Percentiles rank a stretch among this genome's conserved stretches.
phyloP scores from a whole-genome alignment of 2,888 invertebrate species.

The Epinotia bilunana region DNA sequence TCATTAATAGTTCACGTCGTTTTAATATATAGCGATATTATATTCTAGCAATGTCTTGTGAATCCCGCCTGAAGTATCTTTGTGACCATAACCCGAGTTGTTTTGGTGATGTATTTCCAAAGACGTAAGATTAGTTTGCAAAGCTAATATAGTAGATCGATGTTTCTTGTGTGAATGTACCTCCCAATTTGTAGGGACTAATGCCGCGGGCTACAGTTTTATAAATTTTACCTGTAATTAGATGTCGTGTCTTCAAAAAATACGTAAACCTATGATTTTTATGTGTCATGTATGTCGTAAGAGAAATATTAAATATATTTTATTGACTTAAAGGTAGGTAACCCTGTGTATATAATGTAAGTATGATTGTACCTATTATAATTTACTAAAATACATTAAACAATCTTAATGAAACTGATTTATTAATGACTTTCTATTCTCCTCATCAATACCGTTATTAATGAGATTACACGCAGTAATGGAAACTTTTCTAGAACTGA shows the following conservation, averaged over 20 bases:
- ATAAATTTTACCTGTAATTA: conserved; percentile 45
- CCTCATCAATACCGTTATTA: neutral
- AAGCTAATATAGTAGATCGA: conserved; percentile 67
- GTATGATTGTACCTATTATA: conserved; percentile 70
- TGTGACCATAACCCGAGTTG: conserved; percentile 82
- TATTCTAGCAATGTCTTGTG: conserved; percentile 59
- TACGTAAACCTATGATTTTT: conserved; percentile 58
- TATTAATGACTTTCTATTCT: conserved; percentile 18
- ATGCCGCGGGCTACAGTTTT: conserved; percentile 47
- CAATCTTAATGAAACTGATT: conserved; percentile 61
- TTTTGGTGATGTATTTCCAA: conserved; percentile 85
- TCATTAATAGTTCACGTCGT: conserved; percentile 35
- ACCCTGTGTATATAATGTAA: conserved; percentile 77
- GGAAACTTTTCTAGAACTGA: too few relatives aligned
- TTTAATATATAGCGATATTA: conserved; percentile 38
- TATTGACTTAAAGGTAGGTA: conserved; percentile 53
- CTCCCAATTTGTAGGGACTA: conserved; percentile 48
- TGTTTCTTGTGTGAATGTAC: conserved; percentile 51
- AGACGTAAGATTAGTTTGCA: conserved; percentile 81
- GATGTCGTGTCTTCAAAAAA: conserved; percentile 53
- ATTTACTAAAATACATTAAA: conserved; percentile 72
- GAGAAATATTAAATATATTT: conserved; percentile 52
- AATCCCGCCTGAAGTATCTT: conserved; percentile 79
- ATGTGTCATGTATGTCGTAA: conserved; percentile 60
- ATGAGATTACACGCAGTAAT: too few relatives aligned